Percentiles rank a stretch among this genome's conserved stretches.
phyloP scores from a whole-genome alignment of 2,888 invertebrate species.

The Toxonevra muliebris region DNA sequence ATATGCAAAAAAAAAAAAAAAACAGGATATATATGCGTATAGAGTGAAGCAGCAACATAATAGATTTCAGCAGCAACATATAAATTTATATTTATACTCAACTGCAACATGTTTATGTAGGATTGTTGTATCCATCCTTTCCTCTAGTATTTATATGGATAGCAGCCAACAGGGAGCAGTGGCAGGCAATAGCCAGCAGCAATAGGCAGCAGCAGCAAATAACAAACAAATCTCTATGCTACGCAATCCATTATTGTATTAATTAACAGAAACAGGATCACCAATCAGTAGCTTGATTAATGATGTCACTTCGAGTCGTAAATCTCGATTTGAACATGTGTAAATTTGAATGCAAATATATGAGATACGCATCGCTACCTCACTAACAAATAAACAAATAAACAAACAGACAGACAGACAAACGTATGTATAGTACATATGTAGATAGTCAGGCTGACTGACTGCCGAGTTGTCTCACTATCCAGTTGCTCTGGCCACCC shows the following conservation, averaged over 20 bases:
- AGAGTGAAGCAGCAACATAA: too few relatives aligned
- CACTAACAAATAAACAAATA: background rate
- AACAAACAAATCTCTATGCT: too few relatives aligned
- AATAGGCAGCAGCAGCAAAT: too few relatives aligned
- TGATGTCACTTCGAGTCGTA: slow-evolving; percentile 65
- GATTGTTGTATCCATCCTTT: too few relatives aligned
- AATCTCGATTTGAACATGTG: slow-evolving; percentile 64
- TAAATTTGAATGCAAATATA: slow-evolving; percentile 58
- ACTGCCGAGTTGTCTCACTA: background rate
- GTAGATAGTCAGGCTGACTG: background rate
- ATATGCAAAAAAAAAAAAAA: too few relatives aligned
- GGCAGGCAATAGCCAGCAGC: too few relatives aligned
- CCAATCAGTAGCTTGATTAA: slow-evolving; percentile 66
- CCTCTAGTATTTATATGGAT: too few relatives aligned
- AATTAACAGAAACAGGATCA: slow-evolving; percentile 66
- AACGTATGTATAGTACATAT: background rate
- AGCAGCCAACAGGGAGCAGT: too few relatives aligned
- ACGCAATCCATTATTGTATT: slow-evolving; percentile 65
- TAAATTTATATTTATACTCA: background rate
- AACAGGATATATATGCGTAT: too few relatives aligned
- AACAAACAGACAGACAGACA: too few relatives aligned
- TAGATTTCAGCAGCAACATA: background rate
- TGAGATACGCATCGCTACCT: slow-evolving; percentile 41
- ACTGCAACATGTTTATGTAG: slow-evolving; percentile 13
- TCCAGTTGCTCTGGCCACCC: background rate